Conservation (phyloP, 2,797 vertebrate species). For the Macropus fuliginosus region DNA sequence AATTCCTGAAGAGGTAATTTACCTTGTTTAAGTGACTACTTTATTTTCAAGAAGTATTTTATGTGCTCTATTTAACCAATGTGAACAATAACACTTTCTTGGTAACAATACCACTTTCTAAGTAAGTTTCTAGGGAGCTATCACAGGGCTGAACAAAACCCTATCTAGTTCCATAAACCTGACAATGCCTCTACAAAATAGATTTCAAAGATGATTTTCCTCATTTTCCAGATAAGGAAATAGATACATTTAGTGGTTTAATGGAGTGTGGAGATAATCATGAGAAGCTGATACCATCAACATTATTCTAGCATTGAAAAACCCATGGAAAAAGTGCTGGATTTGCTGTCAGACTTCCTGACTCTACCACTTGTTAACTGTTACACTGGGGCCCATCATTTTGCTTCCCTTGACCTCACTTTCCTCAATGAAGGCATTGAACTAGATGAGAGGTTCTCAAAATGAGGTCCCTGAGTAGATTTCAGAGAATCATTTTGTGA, state of each 20-base stretch:
- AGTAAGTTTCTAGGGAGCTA: conserved; percentile 21
- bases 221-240: background rate
- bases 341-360: background rate
- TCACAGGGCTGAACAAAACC: background rate
- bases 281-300: background rate
- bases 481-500: background rate
- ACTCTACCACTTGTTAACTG: background rate
- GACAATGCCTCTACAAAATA: background rate
- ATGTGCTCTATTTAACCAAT: background rate
- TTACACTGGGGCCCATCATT: background rate
- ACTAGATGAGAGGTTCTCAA: background rate
- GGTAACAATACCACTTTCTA: background rate
- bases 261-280: background rate
- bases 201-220: background rate
- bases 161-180: conserved; percentile 2
- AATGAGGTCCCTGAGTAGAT: background rate
- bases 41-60: conserved; percentile 23
- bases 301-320: background rate
- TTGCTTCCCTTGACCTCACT: background rate
- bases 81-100: conserved; percentile 25
- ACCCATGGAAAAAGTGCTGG: background rate
- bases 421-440: background rate
- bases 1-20: background rate
- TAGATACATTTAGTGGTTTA: background rate
- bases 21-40: background rate